Base-by-base conservation (phyloP, 2,888 invertebrate species). In the Mechanitis messenoides region DNA sequence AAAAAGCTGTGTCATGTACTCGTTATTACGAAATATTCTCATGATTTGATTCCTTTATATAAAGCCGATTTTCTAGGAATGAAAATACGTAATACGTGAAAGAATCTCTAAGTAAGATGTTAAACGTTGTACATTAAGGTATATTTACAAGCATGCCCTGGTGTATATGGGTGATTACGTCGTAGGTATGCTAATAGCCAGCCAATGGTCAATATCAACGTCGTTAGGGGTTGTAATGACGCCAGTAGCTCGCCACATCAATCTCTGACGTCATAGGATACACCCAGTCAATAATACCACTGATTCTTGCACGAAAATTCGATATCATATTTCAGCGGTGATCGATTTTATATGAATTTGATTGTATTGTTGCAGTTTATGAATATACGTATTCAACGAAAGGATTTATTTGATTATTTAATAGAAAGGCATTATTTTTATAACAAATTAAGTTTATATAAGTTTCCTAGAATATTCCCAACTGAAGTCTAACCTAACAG, bases 1-100 rank as follows among this genome's bases (percentile, higher is more conserved):
- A 47, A 58, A 60, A 56, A 60, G 60, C 56, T 50, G 56, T 53
- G 60, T 65, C 65, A 65, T 65, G 58, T 53, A 28, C 56, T 47
- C 47, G 53, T 47, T 47, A 58, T 60, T 62, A 62, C 58, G 28
- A 53, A 60, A 60, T 60, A 54, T 45, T 50, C 47, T 60, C 33
- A 58, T 20, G 54, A 45, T 56, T 62, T 47, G 35, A 47, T 62
- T 60, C 47, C 47, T 47, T 47, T 47, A 20, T 28, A 47, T 47
- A 47, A 20, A 28, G 20, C 20, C 20, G 47, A 47, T 3, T 4
- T 35, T 35, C 35, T 5, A 35, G 35, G 35, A 47, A 28, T 28
- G 47, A 47, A 28, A 20, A 47, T 3, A n/a, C n/a, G n/a, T n/a
- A 6, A 47, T 47, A 28, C 5, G n/a, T 7, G n/a, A n/a, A n/a